Percentiles rank a stretch among this genome's conserved stretches.
phyloP scores from a whole-genome alignment of 2,113 vertebrate genomes.

The Spermophilus dauricus region DNA sequence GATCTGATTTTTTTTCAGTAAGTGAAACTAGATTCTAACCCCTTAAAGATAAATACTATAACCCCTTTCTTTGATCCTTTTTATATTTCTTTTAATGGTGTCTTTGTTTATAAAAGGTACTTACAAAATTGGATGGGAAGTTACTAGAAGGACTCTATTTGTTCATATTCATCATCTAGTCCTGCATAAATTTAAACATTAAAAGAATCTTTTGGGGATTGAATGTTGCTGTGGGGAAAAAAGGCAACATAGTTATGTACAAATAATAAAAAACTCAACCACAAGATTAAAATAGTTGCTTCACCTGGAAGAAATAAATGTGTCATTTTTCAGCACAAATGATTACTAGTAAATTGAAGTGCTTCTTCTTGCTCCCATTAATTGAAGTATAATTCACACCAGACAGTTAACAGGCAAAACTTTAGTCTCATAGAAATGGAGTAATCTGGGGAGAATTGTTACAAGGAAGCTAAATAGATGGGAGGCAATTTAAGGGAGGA shows the following conservation, averaged over 20 bases:
- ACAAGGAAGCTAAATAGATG: not conserved
- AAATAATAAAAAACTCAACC: conserved; percentile 27
- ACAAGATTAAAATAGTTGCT: conserved; percentile 34
- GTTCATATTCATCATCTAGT: not conserved
- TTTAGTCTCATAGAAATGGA: not conserved
- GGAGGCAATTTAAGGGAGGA: not conserved
- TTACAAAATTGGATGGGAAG: not conserved
- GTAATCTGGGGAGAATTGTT: not conserved
- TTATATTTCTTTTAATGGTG: not conserved
- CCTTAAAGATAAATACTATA: not conserved
- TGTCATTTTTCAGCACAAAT: not conserved
- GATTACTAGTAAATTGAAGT: not conserved
- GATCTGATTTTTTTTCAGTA: not conserved
- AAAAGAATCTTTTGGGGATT: not conserved
- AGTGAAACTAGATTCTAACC: not conserved
- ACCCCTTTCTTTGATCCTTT: not conserved
- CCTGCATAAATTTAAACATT: conserved; percentile 17
- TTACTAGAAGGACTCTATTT: not conserved
- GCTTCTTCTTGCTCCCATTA: not conserved
- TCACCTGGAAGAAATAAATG: not conserved
- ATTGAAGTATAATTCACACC: conserved; percentile 19
- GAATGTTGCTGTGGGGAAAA: not conserved
- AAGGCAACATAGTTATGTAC: not conserved
- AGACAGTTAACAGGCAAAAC: not conserved
- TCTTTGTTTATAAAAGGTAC: not conserved